Conservation (phyloP, 2,888 invertebrate genomes). For the Nemotelus pantherinus region DNA sequence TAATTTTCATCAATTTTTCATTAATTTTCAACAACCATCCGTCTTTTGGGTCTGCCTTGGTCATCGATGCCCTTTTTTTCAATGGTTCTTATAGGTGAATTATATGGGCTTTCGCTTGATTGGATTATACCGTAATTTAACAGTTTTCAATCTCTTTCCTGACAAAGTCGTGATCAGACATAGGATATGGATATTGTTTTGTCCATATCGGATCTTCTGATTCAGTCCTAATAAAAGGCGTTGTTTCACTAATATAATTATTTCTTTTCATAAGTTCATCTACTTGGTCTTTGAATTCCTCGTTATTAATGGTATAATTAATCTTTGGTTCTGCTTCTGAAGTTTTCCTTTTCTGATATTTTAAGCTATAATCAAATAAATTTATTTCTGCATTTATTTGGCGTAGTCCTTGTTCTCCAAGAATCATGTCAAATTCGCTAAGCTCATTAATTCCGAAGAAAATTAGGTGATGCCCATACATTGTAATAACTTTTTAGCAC, state of each 20-base stretch:
- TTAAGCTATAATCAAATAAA: not conserved
- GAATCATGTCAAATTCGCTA: not conserved
- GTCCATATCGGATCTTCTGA: constrained; percentile 1
- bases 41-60: not conserved
- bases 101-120: constrained; percentile 4
- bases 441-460: not conserved
- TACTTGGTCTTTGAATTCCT: not conserved
- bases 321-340: not conserved
- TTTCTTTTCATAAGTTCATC: not conserved
- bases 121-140: not conserved
- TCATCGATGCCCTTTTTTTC: constrained; percentile 7
- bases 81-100: constrained; percentile 6
- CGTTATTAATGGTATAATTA: constrained; percentile 7
- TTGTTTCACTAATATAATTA: not conserved
- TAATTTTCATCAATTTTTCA: constrained; percentile 2
- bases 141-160: constrained; percentile 9
- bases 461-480: not conserved
- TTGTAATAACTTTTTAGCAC: not conserved
- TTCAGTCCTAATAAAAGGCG: not conserved
- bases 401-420: not conserved
- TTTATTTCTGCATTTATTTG: not conserved
- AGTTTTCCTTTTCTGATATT: not conserved
- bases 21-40: not conserved
- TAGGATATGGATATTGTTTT: constrained; percentile 19
- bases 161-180: constrained; percentile 8